These are phyloP conservation scores for Agriopis leucophaearia DNA, from an alignment of 2,888 invertebrate species.

Conservation along the genomic window DNA sequence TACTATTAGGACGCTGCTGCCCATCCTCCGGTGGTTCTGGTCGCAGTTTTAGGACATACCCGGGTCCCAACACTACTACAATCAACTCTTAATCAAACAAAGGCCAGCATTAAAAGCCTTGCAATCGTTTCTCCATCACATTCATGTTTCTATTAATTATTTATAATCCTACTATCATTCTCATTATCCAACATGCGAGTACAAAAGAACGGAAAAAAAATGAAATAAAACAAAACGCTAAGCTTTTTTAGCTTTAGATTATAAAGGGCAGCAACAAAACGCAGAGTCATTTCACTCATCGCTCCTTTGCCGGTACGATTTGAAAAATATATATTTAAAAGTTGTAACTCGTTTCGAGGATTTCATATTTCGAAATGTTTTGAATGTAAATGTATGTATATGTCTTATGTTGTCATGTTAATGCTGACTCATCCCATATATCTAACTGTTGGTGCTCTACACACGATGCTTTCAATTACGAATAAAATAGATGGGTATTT, in stretches of 20 bases:
- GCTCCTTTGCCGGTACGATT: constrained; percentile 54
- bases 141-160: constrained; percentile 36
- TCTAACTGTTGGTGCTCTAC: constrained; percentile 35
- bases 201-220: constrained; percentile 32
- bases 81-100: constrained; percentile 19
- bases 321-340: constrained; percentile 63
- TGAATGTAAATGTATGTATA: constrained; percentile 63
- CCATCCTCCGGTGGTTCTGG: too few relatives aligned
- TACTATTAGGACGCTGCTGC: too few relatives aligned
- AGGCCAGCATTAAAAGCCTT: constrained; percentile 22
- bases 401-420: too few relatives aligned
- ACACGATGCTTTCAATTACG: background rate
- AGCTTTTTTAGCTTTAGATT: constrained; percentile 47
- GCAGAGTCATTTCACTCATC: constrained; percentile 72
- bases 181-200: constrained; percentile 34
- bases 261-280: constrained; percentile 53
- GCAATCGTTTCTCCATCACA: constrained; percentile 37
- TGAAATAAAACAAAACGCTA: constrained; percentile 43
- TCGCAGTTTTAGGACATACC: too few relatives aligned
- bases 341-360: constrained; percentile 74
- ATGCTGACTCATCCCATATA: constrained; percentile 70
- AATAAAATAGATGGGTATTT: too few relatives aligned
- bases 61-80: too few relatives aligned
- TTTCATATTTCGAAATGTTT: constrained; percentile 81
- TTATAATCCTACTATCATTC: constrained; percentile 38